Conservation (phyloP, 30 jellyfish, hydroid and myxozoan genomes). For the Aurelia coerulea region DNA sequence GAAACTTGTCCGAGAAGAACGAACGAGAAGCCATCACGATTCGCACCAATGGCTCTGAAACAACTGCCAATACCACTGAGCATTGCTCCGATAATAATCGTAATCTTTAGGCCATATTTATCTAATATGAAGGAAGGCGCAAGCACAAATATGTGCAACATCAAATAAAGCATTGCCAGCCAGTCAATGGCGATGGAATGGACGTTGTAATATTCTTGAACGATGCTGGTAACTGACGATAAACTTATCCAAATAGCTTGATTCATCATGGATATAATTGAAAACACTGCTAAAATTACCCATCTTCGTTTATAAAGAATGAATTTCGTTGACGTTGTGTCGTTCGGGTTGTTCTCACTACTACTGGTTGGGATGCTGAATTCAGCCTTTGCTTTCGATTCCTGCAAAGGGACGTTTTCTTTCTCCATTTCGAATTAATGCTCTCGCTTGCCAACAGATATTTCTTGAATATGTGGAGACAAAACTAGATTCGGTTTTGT, state of each 20-base stretch:
- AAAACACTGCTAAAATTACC: conserved; percentile 82
- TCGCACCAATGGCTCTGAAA: conserved; percentile 71
- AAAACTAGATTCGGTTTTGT: too few relatives aligned
- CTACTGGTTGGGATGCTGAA: too few relatives aligned
- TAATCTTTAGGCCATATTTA: conserved; percentile 66
- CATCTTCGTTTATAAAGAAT: conserved; percentile 72
- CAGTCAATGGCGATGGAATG: conserved; percentile 68
- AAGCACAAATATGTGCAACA: conserved; percentile 37
- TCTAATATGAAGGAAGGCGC: conserved; percentile 61
- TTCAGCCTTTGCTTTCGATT: too few relatives aligned
- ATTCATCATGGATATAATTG: conserved; percentile 82
- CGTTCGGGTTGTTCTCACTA: too few relatives aligned
- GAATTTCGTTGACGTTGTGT: conserved; percentile 4
- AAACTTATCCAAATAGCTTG: conserved; percentile 87
- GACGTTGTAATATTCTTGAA: conserved; percentile 73
- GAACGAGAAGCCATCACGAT: conserved; percentile 71
- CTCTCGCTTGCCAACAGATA: too few relatives aligned
- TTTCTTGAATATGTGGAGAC: too few relatives aligned
- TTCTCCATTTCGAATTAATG: too few relatives aligned
- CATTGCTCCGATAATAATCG: conserved; percentile 76
- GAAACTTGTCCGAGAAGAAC: conserved; percentile 64
- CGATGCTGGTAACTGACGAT: conserved; percentile 80
- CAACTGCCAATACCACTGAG: conserved; percentile 81
- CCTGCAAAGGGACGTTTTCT: too few relatives aligned
- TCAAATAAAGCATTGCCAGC: conserved; percentile 71